Evolutionary conservation across 1,140 invertebrate genomes (phyloP).

Genomic region (Zaprionus lachaisei): DNA sequence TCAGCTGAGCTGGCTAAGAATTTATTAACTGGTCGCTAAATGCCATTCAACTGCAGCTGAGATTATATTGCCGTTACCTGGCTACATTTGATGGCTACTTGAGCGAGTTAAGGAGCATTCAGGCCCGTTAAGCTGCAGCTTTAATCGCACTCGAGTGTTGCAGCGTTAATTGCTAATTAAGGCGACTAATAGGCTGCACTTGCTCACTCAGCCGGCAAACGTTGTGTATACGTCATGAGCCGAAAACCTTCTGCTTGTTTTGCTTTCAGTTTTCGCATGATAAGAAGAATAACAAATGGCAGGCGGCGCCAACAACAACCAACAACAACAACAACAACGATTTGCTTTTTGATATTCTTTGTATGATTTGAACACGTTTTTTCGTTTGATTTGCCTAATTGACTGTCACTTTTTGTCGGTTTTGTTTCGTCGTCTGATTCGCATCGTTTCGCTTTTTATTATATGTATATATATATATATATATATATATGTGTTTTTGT

Average conservation of each 20-base stretch:
- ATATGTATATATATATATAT: neutral
- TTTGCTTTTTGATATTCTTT: slow-evolving; percentile 33
- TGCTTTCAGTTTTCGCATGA: slow-evolving; percentile 15
- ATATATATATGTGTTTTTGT: slow-evolving; percentile 10
- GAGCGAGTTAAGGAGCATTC: slow-evolving; percentile 16
- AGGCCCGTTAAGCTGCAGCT: neutral
- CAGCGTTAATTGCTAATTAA: neutral
- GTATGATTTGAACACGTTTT: slow-evolving; percentile 36
- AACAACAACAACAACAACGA: neutral
- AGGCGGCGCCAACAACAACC: slow-evolving; percentile 12
- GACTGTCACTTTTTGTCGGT: slow-evolving; percentile 30
- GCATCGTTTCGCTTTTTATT: slow-evolving; percentile 7
- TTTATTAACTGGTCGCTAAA: slow-evolving; percentile 21
- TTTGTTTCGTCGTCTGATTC: slow-evolving; percentile 11
- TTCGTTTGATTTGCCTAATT: slow-evolving; percentile 37
- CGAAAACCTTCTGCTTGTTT: slow-evolving; percentile 24
- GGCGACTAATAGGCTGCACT: neutral
- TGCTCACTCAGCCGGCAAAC: slow-evolving; percentile 12
- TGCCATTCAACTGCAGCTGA: slow-evolving; percentile 36
- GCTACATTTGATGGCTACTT: slow-evolving; percentile 5
- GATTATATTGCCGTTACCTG: slow-evolving; percentile 10
- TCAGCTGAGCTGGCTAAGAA: slow-evolving; percentile 2
- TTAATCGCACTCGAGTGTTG: neutral
- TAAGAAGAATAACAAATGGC: slow-evolving; percentile 38
- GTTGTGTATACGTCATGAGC: slow-evolving; percentile 42